A percentile compares a stretch with the other conserved stretches of the same genome.
These are phyloP conservation scores for Listronotus bonariensis DNA, from an alignment of 1,140 invertebrate genomes.

Conservation along the genomic window DNA sequence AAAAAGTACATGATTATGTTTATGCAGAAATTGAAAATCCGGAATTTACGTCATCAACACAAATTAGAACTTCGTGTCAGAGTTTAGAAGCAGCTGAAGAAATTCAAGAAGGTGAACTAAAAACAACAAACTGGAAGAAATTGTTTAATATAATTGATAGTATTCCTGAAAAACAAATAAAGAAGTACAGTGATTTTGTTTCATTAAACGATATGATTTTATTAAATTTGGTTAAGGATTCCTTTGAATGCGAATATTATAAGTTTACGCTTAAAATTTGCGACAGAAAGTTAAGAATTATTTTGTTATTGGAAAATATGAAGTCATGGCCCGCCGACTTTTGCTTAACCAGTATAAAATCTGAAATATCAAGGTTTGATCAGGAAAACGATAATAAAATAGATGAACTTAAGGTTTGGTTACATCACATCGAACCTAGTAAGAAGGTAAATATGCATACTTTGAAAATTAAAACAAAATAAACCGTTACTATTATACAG, in stretches of 20 bases:
- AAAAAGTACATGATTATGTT: constrained; percentile 36
- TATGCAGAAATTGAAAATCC: constrained; percentile 29
- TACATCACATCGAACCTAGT: constrained; percentile 59
- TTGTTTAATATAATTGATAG: constrained; percentile 46
- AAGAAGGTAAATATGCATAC: constrained; percentile 52
- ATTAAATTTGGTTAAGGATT: constrained; percentile 44
- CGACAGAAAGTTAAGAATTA: constrained; percentile 49
- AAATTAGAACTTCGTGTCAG: constrained; percentile 30
- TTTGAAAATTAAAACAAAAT: no score
- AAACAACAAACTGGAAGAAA: constrained; percentile 46
- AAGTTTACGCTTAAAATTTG: constrained; percentile 47
- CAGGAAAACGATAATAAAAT: constrained; percentile 29
- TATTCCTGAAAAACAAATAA: constrained; percentile 48
- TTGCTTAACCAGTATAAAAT: constrained; percentile 48
- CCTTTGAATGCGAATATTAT: constrained; percentile 43
- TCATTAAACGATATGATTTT: constrained; percentile 46
- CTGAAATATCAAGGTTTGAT: constrained; percentile 44
- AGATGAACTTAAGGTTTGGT: constrained; percentile 50
- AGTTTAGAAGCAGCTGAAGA: constrained; percentile 51
- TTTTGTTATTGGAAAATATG: constrained; percentile 53
- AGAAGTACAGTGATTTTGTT: constrained; percentile 37
- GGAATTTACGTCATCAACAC: constrained; percentile 17
- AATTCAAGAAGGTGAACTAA: constrained; percentile 50
- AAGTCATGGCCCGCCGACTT: constrained; percentile 50
- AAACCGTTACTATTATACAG: no score